Conservation (phyloP, 2,113 vertebrate genomes). For the Paradisaea rubra region DNA sequence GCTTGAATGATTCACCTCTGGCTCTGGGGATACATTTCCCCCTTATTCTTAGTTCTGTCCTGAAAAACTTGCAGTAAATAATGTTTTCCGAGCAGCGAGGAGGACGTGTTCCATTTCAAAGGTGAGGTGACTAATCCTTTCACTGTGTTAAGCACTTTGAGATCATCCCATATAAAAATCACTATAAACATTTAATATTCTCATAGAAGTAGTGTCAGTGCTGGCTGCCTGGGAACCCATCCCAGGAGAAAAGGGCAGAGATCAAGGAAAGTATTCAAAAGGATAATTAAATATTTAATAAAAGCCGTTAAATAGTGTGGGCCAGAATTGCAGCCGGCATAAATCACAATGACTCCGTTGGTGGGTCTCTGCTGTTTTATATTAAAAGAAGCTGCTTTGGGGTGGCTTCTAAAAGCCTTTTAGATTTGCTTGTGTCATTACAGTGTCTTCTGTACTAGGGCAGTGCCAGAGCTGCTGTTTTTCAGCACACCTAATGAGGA, state of each 20-base stretch:
- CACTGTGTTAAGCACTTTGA: not conserved
- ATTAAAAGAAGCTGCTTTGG: not conserved
- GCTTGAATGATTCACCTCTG: not conserved
- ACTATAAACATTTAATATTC: constrained; percentile 22
- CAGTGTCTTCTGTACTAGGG: not conserved
- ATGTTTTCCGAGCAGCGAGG: not conserved
- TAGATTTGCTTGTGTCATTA: not conserved
- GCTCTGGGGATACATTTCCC: not conserved
- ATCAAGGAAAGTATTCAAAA: constrained; percentile 36
- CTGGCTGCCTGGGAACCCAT: not conserved
- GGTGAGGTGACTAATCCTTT: not conserved
- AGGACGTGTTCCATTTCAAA: fast-evolving
- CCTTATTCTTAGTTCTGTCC: not conserved
- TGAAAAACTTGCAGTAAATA: not conserved
- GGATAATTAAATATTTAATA: constrained; percentile 49
- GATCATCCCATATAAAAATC: not conserved
- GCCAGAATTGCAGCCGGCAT: not conserved
- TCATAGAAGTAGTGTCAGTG: not conserved
- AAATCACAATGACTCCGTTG: not conserved
- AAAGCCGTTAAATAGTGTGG: not conserved
- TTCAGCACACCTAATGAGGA: not conserved
- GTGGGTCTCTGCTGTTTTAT: not conserved
- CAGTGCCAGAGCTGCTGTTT: not conserved
- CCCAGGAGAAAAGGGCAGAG: constrained; percentile 26
- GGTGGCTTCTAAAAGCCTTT: not conserved